Conservation (phyloP, 2,797 vertebrate genomes). For the Merluccius polli region DNA sequence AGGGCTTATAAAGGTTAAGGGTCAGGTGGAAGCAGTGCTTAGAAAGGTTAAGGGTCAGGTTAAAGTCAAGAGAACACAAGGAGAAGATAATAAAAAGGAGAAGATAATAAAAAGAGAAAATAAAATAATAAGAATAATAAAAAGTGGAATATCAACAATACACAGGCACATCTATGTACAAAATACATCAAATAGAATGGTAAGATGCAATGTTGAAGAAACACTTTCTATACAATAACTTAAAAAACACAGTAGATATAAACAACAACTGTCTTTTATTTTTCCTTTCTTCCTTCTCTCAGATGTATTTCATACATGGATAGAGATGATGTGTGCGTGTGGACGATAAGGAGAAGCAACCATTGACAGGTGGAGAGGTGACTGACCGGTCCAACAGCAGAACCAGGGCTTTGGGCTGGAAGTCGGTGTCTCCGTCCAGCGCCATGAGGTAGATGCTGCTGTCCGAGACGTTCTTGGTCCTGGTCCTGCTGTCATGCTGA, state of each 20-base stretch:
- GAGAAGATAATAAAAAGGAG: background rate
- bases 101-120: no score
- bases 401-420: conserved; percentile 76
- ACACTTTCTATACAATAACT: background rate
- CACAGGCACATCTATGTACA: background rate
- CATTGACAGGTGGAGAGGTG: background rate
- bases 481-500: conserved; percentile 65
- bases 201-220: background rate
- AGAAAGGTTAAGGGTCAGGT: background rate
- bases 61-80: background rate
- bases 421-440: conserved; percentile 81
- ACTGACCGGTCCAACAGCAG: conserved; percentile 74
- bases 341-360: background rate
- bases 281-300: no score
- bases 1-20: background rate
- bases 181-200: background rate
- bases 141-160: background rate
- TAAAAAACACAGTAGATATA: no score
- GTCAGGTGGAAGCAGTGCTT: background rate
- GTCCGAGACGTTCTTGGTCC: conserved; percentile 71
- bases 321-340: background rate
- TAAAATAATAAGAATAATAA: background rate
- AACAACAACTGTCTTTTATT: no score
- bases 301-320: no score
- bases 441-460: conserved; percentile 77